These are phyloP conservation scores for Eupithecia dodoneata DNA, from an alignment of 2,888 invertebrate species.

Conservation along the genomic window DNA sequence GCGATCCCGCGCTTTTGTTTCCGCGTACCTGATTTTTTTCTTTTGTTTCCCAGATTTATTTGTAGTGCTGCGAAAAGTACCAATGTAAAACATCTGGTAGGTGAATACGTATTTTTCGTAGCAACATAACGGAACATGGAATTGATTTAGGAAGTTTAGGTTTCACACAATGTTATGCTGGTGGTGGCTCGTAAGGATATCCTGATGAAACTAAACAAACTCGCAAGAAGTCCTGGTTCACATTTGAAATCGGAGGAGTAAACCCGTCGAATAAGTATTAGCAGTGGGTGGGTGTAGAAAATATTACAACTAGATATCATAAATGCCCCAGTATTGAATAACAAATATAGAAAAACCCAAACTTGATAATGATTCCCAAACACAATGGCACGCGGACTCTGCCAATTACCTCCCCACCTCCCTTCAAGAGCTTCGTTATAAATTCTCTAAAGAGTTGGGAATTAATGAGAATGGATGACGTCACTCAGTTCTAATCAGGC, in stretches of 20 bases:
- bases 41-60: conserved; percentile 40
- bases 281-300: neutral
- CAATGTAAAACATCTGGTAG: conserved; percentile 21
- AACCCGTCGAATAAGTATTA: neutral
- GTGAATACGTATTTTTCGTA: neutral
- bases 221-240: neutral
- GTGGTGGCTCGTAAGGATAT: conserved; percentile 3
- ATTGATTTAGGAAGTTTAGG: conserved; percentile 6
- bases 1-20: conserved; percentile 54
- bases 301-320: neutral
- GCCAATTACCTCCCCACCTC: conserved; percentile 4
- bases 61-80: conserved; percentile 21
- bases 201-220: neutral
- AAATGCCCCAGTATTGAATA: neutral
- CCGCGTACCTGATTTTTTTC: conserved; percentile 60
- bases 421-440: conserved; percentile 27
- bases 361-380: neutral
- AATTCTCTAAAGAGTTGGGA: conserved; percentile 39
- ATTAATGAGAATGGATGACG: conserved; percentile 45
- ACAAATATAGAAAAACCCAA: neutral
- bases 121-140: neutral
- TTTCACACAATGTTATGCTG: conserved; percentile 8
- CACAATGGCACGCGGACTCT: neutral
- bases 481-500: conserved; percentile 45
- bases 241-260: neutral